A percentile compares a stretch with the other conserved stretches of the same genome.
Evolutionary conservation across 2,888 invertebrate species (phyloP).

Genomic region (Coenonympha arcania): DNA sequence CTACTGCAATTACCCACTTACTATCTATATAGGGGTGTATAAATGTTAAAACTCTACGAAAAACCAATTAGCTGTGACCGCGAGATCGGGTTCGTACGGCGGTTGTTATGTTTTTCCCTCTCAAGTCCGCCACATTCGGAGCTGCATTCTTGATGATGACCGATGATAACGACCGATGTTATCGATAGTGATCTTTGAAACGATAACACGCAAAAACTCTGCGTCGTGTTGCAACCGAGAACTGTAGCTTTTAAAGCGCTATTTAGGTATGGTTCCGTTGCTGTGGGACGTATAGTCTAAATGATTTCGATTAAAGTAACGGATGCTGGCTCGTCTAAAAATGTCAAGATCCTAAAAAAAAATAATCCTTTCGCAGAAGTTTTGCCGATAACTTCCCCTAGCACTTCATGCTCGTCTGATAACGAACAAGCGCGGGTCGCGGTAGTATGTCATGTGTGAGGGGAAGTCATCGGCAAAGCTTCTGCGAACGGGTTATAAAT

Average conservation of each 20-base stretch:
- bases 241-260: conserved; percentile 5
- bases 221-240: conserved; percentile 2
- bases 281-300: too few relatives aligned
- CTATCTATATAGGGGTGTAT: conserved; percentile 15
- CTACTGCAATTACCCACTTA: conserved; percentile 15
- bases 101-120: conserved; percentile 21
- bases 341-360: too few relatives aligned
- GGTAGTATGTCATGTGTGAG: too few relatives aligned
- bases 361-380: too few relatives aligned
- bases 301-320: too few relatives aligned
- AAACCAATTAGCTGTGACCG: conserved; percentile 16
- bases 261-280: conserved; percentile 5
- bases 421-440: too few relatives aligned
- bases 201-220: conserved; percentile 24
- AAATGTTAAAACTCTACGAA: conserved; percentile 13
- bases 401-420: too few relatives aligned
- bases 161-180: conserved; percentile 21
- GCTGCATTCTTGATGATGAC: conserved; percentile 22
- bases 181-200: conserved; percentile 23
- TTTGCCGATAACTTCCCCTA: too few relatives aligned
- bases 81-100: conserved; percentile 12
- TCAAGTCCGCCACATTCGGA: conserved; percentile 23
- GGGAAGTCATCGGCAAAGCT: too few relatives aligned
- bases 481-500: too few relatives aligned
- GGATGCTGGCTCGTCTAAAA: too few relatives aligned